Evolutionary conservation across 2,888 invertebrate species (phyloP).

Genomic region (Drosophila subquinaria): DNA sequence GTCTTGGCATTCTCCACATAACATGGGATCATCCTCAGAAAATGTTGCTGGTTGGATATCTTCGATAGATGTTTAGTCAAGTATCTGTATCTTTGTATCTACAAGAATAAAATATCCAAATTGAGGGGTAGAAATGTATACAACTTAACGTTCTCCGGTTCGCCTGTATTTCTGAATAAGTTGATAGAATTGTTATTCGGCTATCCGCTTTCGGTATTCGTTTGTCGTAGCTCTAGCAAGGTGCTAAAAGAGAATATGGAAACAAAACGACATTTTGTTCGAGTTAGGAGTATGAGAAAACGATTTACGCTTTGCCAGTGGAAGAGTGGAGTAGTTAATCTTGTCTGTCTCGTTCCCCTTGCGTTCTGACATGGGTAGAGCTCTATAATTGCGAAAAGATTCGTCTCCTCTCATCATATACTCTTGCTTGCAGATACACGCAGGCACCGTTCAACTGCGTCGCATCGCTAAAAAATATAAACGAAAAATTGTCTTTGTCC

Average conservation of each 20-base stretch:
- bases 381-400: conserved; percentile 32
- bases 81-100: conserved; percentile 32
- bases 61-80: conserved; percentile 18
- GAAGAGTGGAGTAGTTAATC: conserved; percentile 1
- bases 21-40: conserved; percentile 27
- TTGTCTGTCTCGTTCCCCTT: conserved; percentile 25
- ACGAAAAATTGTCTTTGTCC: conserved; percentile 60
- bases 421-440: conserved; percentile 45
- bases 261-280: conserved; percentile 69
- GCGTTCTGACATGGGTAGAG: conserved; percentile 21
- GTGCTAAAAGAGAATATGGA: conserved; percentile 65
- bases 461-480: conserved; percentile 60
- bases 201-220: conserved; percentile 6
- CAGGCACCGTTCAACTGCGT: conserved; percentile 67
- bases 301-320: conserved; percentile 57
- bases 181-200: conserved; percentile 18
- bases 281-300: conserved; percentile 50
- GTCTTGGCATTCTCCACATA: conserved; percentile 7
- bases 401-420: conserved; percentile 25
- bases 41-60: conserved; percentile 33
- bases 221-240: conserved; percentile 23
- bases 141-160: conserved; percentile 43
- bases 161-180: conserved; percentile 17
- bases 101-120: conserved; percentile 52
- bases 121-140: conserved; percentile 33